A percentile compares a stretch with the other conserved stretches of the same genome.
Evolutionary conservation across 37 sponge, comb jelly and placozoan genomes (phyloP).

Genomic region (Eunapius fragilis): DNA sequence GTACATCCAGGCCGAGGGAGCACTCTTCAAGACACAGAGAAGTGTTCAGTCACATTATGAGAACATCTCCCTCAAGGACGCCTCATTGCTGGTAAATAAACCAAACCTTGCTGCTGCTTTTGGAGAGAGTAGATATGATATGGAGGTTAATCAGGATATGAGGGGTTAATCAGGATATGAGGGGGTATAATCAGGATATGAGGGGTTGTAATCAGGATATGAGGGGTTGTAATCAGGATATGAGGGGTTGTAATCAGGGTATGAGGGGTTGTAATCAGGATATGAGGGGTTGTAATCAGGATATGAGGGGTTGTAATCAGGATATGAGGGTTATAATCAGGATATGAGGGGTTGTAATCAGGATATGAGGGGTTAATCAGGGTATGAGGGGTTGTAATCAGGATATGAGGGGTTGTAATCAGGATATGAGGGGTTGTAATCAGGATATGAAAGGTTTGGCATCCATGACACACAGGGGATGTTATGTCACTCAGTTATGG

Average conservation of each 20-base stretch:
- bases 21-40: slow-evolving; percentile 6
- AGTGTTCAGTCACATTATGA: slow-evolving; percentile 38
- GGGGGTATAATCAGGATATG: not conserved
- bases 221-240: too few relatives aligned
- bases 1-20: not conserved
- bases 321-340: not conserved
- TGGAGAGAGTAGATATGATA: too few relatives aligned
- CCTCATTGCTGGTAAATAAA: slow-evolving; percentile 27
- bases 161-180: too few relatives aligned
- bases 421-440: too few relatives aligned
- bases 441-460: too few relatives aligned
- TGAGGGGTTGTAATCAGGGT: not conserved
- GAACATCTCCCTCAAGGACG: slow-evolving; percentile 49
- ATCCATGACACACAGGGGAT: too few relatives aligned
- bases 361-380: not conserved
- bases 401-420: too few relatives aligned
- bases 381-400: not conserved
- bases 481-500: too few relatives aligned
- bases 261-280: not conserved
- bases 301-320: not conserved
- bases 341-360: too few relatives aligned
- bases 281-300: too few relatives aligned
- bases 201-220: not conserved
- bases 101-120: too few relatives aligned
- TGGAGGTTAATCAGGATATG: too few relatives aligned